phyloP scores from a whole-genome alignment of 2,113 vertebrate species.

The Notiomystis cincta region DNA sequence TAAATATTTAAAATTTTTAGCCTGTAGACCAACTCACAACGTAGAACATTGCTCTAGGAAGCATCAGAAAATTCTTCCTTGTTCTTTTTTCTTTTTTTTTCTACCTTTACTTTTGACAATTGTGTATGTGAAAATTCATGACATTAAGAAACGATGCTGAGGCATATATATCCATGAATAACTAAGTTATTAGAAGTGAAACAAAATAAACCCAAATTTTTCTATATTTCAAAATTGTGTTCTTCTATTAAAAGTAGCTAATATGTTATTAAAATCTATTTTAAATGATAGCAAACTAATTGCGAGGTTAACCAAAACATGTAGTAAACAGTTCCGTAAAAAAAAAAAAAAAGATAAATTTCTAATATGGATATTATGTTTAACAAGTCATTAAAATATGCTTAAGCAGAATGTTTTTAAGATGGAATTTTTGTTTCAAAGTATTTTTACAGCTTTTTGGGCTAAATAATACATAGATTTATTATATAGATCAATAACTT shows the following conservation, averaged over 20 bases:
- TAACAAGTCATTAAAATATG: not conserved
- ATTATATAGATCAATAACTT: not conserved
- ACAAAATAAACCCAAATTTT: not conserved
- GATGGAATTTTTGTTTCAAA: not conserved
- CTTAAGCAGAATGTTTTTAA: not conserved
- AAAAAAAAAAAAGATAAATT: too few species aligned
- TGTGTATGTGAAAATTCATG: not conserved
- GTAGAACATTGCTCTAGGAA: not conserved
- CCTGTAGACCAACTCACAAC: not conserved
- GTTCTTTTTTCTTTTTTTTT: fast-evolving
- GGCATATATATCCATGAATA: not conserved
- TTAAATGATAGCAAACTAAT: not conserved
- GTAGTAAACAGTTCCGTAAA: too few species aligned
- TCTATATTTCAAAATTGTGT: not conserved
- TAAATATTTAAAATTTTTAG: not conserved
- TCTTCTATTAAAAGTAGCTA: not conserved
- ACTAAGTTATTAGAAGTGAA: not conserved
- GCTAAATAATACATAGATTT: not conserved
- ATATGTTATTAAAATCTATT: not conserved
- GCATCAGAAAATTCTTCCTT: not conserved
- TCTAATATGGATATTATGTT: not conserved
- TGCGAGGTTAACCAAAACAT: not conserved
- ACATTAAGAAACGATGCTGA: not conserved
- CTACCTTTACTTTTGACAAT: not conserved
- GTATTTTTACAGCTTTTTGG: not conserved